Conservation (phyloP, 1,140 invertebrate genomes). For the Lanistes nyassanus region DNA sequence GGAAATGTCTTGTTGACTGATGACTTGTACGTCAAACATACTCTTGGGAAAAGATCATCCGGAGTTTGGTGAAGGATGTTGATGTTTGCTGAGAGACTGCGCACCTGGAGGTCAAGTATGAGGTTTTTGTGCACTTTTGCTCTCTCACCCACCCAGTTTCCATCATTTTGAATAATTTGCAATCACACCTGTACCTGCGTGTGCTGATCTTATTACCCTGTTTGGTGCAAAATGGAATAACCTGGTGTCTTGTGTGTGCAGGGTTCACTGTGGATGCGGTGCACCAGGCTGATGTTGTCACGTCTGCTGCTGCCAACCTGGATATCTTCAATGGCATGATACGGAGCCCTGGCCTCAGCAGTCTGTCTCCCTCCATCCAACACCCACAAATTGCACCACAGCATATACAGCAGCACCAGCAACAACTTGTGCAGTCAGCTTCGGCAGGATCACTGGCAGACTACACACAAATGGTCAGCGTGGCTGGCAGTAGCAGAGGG, state of each 20-base stretch:
- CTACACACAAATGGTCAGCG: background rate
- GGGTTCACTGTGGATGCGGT: constrained; percentile 7
- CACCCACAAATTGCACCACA: background rate
- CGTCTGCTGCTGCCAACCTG: background rate
- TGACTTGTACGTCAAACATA: no score
- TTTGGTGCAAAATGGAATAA: background rate
- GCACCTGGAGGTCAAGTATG: no score
- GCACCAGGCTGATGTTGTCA: background rate
- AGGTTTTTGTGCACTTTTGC: no score
- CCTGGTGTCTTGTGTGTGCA: no score
- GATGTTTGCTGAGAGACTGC: no score
- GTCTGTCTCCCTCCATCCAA: background rate
- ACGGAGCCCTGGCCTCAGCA: background rate
- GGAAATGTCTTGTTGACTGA: no score
- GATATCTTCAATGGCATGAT: background rate
- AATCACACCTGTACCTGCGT: background rate
- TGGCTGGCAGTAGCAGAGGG: background rate
- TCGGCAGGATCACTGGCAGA: background rate
- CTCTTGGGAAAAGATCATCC: no score
- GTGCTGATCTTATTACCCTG: background rate
- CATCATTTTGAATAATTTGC: background rate
- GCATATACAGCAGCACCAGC: background rate
- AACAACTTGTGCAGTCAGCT: no score
- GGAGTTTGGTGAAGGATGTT: no score
- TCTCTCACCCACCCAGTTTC: no score